Conservation (phyloP, 1,140 invertebrate genomes). For the Procambarus clarkii region DNA sequence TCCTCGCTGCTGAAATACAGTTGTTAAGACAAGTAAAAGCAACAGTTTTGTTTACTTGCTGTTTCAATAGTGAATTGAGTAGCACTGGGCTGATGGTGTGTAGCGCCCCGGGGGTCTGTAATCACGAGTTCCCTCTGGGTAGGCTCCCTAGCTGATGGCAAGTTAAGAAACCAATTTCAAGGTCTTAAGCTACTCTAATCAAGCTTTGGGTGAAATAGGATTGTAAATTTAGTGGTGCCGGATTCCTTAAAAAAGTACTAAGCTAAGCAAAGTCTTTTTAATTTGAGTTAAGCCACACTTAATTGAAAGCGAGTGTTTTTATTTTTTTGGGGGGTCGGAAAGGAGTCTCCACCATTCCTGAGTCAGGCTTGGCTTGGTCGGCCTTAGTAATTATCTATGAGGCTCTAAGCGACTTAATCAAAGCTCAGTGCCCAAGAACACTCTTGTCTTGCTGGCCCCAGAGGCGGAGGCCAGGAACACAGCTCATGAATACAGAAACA, state of each 20-base stretch:
- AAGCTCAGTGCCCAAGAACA: background rate
- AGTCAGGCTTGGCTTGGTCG: background rate
- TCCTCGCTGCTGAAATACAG: too few relatives aligned
- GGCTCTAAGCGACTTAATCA: slow-evolving; percentile 2
- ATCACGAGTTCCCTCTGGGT: background rate
- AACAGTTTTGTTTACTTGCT: too few relatives aligned
- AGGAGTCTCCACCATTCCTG: background rate
- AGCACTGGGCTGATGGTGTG: too few relatives aligned
- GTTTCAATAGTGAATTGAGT: too few relatives aligned
- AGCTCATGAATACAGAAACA: background rate
- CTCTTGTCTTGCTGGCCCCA: background rate
- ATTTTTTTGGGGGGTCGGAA: background rate
- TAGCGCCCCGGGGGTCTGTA: too few relatives aligned
- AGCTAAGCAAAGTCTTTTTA: slow-evolving; percentile 29
- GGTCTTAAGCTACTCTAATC: slow-evolving; percentile 14
- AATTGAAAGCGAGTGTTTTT: slow-evolving; percentile 20
- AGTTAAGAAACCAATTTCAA: slow-evolving; percentile 7
- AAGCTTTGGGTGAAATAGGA: slow-evolving; percentile 2
- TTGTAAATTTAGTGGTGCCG: slow-evolving; percentile 27
- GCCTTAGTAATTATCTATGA: background rate
- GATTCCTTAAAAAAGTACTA: slow-evolving; percentile 23
- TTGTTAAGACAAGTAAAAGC: too few relatives aligned
- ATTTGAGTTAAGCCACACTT: slow-evolving; percentile 38
- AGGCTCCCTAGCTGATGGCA: background rate
- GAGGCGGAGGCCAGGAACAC: too few relatives aligned